phyloP scores from a whole-genome alignment of 2,113 vertebrate genomes.

The Tricholaema leucomelas region DNA sequence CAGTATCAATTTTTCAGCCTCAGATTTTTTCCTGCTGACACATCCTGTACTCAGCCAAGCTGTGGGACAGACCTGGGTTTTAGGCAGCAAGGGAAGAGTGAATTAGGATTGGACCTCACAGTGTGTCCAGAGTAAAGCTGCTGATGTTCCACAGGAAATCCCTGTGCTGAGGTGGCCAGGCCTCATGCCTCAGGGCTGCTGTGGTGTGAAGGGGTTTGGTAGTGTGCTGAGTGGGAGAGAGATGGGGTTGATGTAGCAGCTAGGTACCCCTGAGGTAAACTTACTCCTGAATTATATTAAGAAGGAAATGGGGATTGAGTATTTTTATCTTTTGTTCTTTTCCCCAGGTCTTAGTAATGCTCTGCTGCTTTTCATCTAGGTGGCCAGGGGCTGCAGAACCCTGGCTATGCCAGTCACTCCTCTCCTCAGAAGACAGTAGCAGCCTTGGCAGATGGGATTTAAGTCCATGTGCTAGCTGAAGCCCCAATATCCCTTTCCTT shows the following conservation, averaged over 20 bases:
- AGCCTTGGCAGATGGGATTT: background rate
- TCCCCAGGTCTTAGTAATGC: background rate
- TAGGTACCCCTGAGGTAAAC: background rate
- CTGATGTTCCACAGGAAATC: background rate
- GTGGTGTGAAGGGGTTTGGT: background rate
- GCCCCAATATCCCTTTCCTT: background rate
- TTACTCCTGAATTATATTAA: background rate
- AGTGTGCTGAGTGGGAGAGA: background rate
- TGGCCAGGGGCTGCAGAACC: background rate
- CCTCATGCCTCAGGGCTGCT: accelerated
- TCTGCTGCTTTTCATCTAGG: background rate
- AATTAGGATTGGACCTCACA: background rate
- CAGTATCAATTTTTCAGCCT: background rate
- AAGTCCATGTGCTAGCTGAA: background rate
- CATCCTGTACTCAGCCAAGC: background rate
- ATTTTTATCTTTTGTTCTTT: background rate
- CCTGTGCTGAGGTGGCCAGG: background rate
- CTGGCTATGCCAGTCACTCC: background rate
- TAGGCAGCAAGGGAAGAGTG: background rate
- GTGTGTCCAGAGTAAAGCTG: background rate
- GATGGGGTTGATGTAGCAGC: background rate
- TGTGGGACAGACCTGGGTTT: accelerated
- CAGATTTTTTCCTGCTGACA: background rate
- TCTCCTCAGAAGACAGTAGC: background rate
- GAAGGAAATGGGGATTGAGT: background rate